Percentiles rank a stretch among this genome's conserved stretches.
Evolutionary conservation across 2,888 invertebrate species (phyloP).

Genomic region (Macropis europaea): DNA sequence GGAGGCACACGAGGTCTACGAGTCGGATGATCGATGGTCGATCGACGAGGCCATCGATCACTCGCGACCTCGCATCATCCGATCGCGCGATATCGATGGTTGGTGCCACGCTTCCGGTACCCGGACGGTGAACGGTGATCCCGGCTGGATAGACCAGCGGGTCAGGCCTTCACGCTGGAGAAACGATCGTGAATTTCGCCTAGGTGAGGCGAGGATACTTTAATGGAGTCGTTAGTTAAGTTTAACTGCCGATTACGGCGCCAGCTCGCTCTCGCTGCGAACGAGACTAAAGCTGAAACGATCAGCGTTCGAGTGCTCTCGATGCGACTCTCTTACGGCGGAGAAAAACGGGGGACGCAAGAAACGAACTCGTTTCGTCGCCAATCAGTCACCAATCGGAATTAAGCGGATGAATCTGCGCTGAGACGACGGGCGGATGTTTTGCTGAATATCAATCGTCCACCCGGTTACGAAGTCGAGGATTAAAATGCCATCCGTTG

Average conservation of each 20-base stretch:
- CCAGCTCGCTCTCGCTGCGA: conserved; percentile 60
- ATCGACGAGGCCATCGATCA: conserved; percentile 54
- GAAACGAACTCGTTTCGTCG: neutral
- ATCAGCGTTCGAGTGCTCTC: neutral
- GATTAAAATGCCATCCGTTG: no score
- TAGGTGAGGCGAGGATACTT: conserved; percentile 62
- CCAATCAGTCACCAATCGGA: no score
- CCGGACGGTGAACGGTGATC: conserved; percentile 14
- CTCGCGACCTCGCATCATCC: conserved; percentile 52
- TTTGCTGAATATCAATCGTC: no score
- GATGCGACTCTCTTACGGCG: neutral
- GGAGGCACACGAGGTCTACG: conserved; percentile 32
- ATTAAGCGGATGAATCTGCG: no score
- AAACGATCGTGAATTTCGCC: conserved; percentile 22
- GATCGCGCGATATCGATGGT: conserved; percentile 33
- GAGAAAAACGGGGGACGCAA: neutral
- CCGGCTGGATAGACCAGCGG: neutral
- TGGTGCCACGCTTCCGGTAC: conserved; percentile 45
- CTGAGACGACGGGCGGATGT: no score
- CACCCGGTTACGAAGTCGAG: no score
- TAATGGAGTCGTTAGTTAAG: conserved; percentile 73
- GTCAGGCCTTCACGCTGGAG: neutral
- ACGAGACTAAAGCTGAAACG: conserved; percentile 7
- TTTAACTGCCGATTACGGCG: conserved; percentile 69
- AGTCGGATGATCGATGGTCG: conserved; percentile 56